Base-by-base conservation (phyloP, 2,888 invertebrate genomes). In the Amorpha juglandis region DNA sequence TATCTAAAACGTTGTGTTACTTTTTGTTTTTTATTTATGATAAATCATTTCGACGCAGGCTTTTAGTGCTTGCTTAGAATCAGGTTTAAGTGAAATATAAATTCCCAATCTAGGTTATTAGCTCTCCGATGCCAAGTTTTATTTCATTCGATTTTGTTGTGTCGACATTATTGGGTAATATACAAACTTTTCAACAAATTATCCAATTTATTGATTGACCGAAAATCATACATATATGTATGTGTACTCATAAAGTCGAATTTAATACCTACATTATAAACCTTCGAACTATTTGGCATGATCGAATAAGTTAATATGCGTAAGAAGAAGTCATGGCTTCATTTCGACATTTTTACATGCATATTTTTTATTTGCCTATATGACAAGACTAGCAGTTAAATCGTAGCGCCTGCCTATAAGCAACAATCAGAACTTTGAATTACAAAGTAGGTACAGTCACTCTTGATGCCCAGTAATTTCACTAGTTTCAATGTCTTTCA, bases 121-220 rank as follows among this genome's bases (percentile, higher is more conserved):
- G 58, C 58, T 58, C 38, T 58, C 19, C 19, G 42, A 42, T 58
- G 55, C 55, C 11, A 58, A 42, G 42, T 19, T 58, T 55, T 16
- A n/a, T 55, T 55, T 42, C 12, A 50, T 62, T 38, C 50, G 38
- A 35, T 19, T 55, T 65, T 58, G n/a, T 21, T 50, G 42, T 65
- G 16, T 58, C 65, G n/a, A 48, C 35, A 48, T 50, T 11, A 58
- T 65, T 47, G 50, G 48, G 65, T 62, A 63, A 66, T 35, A 55
- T 50, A 63, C 48, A 63, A 48, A 55, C 64, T 45, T 67, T 69
- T 63, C 71, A 51, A 64, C 35, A 48, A 52, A 51, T 53, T 50
- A 33, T 9, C 47, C n/a, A 63, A 66, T 48, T 55, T 58, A 58
- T 38, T 58, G 19, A 38, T 58, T 58, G 42, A 58, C 58, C 42